Conservation (phyloP, 2,113 vertebrate genomes). For the Parotia lawesii region DNA sequence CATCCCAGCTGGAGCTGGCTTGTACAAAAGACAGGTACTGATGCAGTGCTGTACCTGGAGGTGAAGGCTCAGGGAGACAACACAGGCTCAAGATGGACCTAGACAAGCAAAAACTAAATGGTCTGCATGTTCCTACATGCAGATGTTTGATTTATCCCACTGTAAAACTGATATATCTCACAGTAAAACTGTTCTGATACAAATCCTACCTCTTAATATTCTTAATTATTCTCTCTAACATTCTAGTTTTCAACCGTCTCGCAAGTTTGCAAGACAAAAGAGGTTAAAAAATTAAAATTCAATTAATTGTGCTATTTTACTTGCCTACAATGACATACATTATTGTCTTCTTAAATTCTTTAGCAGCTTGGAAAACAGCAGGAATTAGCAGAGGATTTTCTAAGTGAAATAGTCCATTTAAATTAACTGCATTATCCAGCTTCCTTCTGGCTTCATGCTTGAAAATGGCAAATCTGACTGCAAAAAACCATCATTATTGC, state of each 20-base stretch:
- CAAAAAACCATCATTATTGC: not conserved
- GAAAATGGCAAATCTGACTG: not conserved
- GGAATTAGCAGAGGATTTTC: not conserved
- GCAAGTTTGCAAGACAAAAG: not conserved
- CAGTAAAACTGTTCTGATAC: not conserved
- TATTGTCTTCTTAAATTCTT: not conserved
- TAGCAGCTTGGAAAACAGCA: slow-evolving; percentile 20
- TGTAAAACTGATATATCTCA: not conserved
- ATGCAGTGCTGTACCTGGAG: not conserved
- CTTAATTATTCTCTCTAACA: not conserved
- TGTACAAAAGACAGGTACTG: not conserved
- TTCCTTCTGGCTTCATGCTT: not conserved
- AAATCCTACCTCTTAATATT: not conserved
- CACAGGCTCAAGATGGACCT: not conserved
- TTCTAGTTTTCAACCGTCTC: not conserved
- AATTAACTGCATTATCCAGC: not conserved
- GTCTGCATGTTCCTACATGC: not conserved
- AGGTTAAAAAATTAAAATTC: not conserved
- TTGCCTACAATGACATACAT: not conserved
- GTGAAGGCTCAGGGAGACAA: not conserved
- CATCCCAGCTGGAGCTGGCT: not conserved
- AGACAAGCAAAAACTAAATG: not conserved
- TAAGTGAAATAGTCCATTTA: not conserved
- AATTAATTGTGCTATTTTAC: not conserved
- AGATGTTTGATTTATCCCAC: not conserved